Conservation (phyloP, 2,797 vertebrate genomes). For the Eidolon dupreanum region DNA sequence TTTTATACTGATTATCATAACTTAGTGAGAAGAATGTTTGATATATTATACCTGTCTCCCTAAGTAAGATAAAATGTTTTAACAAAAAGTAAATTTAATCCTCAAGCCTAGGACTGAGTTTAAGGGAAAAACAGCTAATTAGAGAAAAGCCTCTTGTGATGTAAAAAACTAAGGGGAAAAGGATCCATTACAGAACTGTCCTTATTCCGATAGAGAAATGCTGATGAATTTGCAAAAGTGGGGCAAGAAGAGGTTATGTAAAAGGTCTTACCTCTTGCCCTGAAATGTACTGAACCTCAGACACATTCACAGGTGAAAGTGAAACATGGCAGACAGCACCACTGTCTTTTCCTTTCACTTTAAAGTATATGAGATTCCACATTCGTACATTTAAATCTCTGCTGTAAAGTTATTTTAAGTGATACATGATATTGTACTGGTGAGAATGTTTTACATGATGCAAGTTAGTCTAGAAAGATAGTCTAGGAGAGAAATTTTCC, state of each 20-base stretch:
- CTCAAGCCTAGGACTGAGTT: not conserved
- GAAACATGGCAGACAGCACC: not conserved
- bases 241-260: accelerated
- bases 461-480: not conserved
- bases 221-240: not conserved
- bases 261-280: not conserved
- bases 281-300: not conserved
- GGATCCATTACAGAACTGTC: not conserved
- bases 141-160: not conserved
- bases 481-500: not conserved
- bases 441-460: not conserved
- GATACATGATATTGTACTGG: not conserved
- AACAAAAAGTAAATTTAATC: constrained; percentile 62
- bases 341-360: not conserved
- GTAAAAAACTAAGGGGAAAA: not conserved
- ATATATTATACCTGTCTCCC: constrained; percentile 59
- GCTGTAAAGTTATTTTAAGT: not conserved
- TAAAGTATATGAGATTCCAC: not conserved
- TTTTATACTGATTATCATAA: constrained; percentile 60
- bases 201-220: not conserved
- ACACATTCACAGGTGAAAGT: not conserved
- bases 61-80: constrained; percentile 66
- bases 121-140: not conserved
- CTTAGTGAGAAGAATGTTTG: constrained; percentile 40
- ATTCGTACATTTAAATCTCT: not conserved